phyloP scores from a whole-genome alignment of 2,113 vertebrate species.

The Eidolon helvum region DNA sequence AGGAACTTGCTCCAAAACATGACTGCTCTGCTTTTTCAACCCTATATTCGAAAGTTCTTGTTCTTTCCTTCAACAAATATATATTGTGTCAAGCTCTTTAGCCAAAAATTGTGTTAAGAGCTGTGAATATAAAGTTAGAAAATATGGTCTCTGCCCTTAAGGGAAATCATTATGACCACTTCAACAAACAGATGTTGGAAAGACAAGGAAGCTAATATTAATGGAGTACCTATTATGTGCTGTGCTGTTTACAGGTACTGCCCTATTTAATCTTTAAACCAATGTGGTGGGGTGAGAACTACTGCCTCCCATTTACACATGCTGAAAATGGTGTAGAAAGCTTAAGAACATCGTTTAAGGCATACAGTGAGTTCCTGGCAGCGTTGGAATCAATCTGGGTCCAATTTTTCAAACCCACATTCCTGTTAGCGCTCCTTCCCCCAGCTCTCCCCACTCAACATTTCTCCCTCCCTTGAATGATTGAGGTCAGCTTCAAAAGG shows the following conservation, averaged over 20 bases:
- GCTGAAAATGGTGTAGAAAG: background rate
- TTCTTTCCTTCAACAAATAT: background rate
- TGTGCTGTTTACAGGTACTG: background rate
- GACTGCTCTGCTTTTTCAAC: background rate
- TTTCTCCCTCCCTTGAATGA: background rate
- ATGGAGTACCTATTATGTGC: too few species aligned
- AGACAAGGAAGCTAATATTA: background rate
- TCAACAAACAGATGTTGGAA: background rate
- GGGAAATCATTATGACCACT: background rate
- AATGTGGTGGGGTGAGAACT: background rate
- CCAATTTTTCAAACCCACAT: background rate
- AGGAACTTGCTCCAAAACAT: background rate
- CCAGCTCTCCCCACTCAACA: too few species aligned
- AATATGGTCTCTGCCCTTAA: background rate
- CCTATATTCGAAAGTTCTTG: background rate
- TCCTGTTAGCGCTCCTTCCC: too few species aligned
- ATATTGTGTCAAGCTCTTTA: background rate
- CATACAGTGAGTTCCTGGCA: background rate
- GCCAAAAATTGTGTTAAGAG: background rate
- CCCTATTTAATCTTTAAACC: background rate
- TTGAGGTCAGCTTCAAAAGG: background rate
- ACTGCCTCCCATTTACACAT: background rate
- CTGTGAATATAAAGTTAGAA: background rate
- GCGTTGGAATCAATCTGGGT: background rate
- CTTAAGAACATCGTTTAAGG: too few species aligned